Conservation (phyloP, 1,140 invertebrate genomes). For the Amyelois transitella region DNA sequence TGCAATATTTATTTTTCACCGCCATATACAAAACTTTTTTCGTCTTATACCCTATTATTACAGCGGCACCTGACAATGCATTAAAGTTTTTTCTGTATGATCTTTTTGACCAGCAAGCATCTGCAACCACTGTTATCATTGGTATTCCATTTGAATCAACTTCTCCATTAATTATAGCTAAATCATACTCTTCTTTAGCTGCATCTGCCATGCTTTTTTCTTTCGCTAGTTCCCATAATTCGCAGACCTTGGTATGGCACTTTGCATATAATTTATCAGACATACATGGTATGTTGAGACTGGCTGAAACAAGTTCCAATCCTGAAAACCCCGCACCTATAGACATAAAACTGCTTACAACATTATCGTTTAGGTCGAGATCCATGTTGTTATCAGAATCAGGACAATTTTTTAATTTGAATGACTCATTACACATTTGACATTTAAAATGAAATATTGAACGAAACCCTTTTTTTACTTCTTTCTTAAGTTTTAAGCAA, state of each 20-base stretch:
- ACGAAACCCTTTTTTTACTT: not conserved
- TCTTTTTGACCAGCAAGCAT: conserved; percentile 37
- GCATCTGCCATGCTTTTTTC: conserved; percentile 32
- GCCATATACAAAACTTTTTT: conserved; percentile 52
- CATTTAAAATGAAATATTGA: not conserved
- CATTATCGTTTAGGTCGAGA: no score
- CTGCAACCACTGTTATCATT: conserved; percentile 31
- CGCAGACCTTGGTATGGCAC: not conserved
- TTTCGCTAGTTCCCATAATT: not conserved
- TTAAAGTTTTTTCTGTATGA: conserved; percentile 34
- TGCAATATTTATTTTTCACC: conserved; percentile 56
- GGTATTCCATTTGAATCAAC: no score
- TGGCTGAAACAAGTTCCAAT: not conserved
- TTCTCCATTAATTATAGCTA: conserved; percentile 28
- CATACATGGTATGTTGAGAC: not conserved
- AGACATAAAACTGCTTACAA: not conserved
- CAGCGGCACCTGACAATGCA: conserved; percentile 35
- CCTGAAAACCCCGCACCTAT: not conserved
- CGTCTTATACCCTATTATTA: conserved; percentile 47
- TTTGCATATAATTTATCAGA: not conserved
- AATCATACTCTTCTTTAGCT: conserved; percentile 31
- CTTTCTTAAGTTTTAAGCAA: not conserved
- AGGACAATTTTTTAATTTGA: not conserved
- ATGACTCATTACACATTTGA: not conserved
- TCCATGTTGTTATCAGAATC: no score